Base-by-base conservation (phyloP, 2,113 vertebrate genomes). In the Pangasianodon gigas region DNA sequence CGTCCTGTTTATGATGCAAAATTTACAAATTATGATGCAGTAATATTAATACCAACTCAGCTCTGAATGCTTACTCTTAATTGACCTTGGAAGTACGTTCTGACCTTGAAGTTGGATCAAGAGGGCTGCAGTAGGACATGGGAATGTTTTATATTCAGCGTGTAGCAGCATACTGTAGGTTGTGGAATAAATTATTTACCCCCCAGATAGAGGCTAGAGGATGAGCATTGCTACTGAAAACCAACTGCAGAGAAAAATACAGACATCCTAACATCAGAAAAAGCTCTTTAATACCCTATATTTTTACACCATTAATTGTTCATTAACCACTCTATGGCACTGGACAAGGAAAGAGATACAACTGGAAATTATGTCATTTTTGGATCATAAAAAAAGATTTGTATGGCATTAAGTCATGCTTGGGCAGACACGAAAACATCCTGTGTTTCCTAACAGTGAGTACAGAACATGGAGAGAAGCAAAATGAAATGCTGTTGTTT, bases 31-130 rank as follows among this genome's bases (percentile, higher is more conserved):
- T 86, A 65, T 54, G 86, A 83, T 52, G 56, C 44, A 51, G 86
- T 84, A 89, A 26, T 62, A 88, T 88, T 84, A 87, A 82, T 90
- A 62, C 26, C 54, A 89, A 44, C 74, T 80, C 60, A 69, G 3
- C 16, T 16, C 74, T 24, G 69, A 87, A 92, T 89, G 71, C 89
- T 90, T 82, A 71, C 46, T 92, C 91, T 91, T 79, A 91, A 92
- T 91, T 91, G 90, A 94, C 94, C 91, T 93, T 94, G 92, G n/a
- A 93, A 87, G 46, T 52, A 87, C 44, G 71, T 83, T 41, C 51
- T 60, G 65, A 89, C 69, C 86, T 89, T 89, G 67, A 71, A 90
- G 89, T 79, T 46, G 74, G 87, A 58, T 87, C 44, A 74, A 88
- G 88, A 77, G 48, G 41, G 48, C 69, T 90, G 93, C 86, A 85